A percentile compares a stretch with the other conserved stretches of the same genome.
phyloP scores from a whole-genome alignment of 2,113 vertebrate species.

The Dromas ardeola region DNA sequence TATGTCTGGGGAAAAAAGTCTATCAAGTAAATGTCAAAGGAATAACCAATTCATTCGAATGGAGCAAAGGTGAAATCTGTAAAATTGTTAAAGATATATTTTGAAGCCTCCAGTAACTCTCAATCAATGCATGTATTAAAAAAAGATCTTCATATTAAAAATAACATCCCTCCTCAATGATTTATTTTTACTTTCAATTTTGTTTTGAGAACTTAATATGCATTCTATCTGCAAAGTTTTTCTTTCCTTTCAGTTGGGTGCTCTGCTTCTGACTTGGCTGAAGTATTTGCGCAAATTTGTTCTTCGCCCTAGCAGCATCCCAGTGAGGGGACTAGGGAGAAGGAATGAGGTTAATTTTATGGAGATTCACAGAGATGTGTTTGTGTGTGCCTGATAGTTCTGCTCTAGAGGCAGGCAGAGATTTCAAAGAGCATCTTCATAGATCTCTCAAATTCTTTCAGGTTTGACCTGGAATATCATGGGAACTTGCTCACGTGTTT shows the following conservation, averaged over 20 bases:
- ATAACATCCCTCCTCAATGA: background rate
- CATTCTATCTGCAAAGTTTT: background rate
- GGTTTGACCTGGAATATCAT: background rate
- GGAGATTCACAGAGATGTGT: background rate
- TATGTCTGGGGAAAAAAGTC: background rate
- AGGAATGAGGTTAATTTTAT: background rate
- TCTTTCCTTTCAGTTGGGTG: background rate
- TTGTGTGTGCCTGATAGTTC: background rate
- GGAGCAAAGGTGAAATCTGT: background rate
- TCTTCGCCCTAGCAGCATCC: background rate
- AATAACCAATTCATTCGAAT: background rate
- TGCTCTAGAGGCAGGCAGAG: background rate
- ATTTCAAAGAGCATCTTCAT: background rate
- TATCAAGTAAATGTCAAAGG: background rate
- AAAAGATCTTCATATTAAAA: background rate
- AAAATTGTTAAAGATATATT: background rate
- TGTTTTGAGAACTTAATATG: background rate
- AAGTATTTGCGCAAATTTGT: background rate
- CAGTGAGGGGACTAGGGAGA: background rate
- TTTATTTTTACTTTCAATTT: background rate
- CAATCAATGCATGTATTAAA: background rate
- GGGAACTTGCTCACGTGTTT: background rate
- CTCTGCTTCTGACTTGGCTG: background rate
- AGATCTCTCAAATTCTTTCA: background rate
- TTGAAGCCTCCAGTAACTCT: background rate